phyloP scores from a whole-genome alignment of 2,797 vertebrate species.

The Danio tinwini region DNA sequence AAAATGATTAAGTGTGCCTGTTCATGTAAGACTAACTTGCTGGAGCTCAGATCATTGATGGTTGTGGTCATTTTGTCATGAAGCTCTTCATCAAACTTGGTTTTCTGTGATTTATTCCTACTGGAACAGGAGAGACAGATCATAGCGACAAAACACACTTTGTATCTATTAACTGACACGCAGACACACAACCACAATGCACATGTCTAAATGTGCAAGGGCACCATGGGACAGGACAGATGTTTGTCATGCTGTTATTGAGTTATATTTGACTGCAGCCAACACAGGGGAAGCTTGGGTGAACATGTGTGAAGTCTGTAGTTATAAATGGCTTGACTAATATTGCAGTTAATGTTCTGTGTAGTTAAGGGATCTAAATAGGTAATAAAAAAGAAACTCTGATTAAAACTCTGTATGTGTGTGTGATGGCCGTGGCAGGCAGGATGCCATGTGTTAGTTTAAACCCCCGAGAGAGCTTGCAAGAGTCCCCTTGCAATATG shows the following conservation, averaged over 20 bases:
- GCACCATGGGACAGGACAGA: conserved; percentile 23
- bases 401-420: conserved; percentile 23
- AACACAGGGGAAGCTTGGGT: not conserved
- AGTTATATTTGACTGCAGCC: conserved; percentile 56
- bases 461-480: conserved; percentile 61
- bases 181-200: conserved; percentile 5
- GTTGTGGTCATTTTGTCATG: conserved; percentile 94
- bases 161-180: conserved; percentile 22
- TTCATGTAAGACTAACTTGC: conserved; percentile 79
- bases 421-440: conserved; percentile 61
- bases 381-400: conserved; percentile 61
- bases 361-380: conserved; percentile 56
- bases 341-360: conserved; percentile 12
- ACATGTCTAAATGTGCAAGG: conserved; percentile 26
- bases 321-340: not conserved
- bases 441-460: conserved; percentile 66
- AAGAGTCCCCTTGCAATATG: conserved; percentile 63
- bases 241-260: conserved; percentile 70
- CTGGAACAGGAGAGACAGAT: conserved; percentile 57
- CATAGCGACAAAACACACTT: conserved; percentile 38
- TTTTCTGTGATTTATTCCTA: conserved; percentile 92
- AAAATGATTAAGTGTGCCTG: not conserved
- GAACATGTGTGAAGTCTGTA: conserved; percentile 10
- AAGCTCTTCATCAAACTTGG: conserved; percentile 90
- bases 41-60: conserved; percentile 92